Evolutionary conservation across 2,888 invertebrate genomes (phyloP), one percentile per base, ranked within the genome.

Genomic region (Germaria angustata): DNA sequence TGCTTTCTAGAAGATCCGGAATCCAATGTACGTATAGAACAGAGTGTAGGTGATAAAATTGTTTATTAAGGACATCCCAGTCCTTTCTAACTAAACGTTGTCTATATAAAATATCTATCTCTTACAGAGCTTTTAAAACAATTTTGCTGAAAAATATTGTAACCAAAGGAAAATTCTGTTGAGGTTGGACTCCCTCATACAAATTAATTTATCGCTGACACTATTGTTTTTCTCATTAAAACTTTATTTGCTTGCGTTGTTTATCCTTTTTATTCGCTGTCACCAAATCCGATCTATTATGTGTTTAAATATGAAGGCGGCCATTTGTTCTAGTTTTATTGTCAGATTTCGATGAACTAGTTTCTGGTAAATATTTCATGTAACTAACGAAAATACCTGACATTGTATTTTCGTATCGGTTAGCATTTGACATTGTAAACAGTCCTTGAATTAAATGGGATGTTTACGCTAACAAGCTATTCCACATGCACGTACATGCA

Each of bases 341-440:
- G 22, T 53, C 63, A 44, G 44, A 34, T 73, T 73, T 53, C 63
- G 53, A 13, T 34, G 32, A 65, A 73, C 72, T 28, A 39, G 11
- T 49, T 61, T 61, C 28, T 53, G 49, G 51, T 61, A 61, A 73
- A 72, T 9, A 63, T 41, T 44, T 73, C 20, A 55, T 55, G 17
- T 55, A 65, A 65, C 17, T 17, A 55, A 65, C 22, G 24, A 11
- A 34, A 2, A 44, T 36, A 65, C 65, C 55, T 75, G 46, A 17
- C 44, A 55, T n/a, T n/a, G n/a, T 55, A 46, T 44, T 46, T 59
- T 51, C 9, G 34, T 59, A 79, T 59, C 51, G 51, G 34, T 73
- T 80, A 61, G 59, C 73, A 44, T 59, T 80, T 73, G 73, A 73
- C 80, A 80, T 80, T 80, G 73, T 46, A 68, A 73, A 80, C 68